phyloP scores from a whole-genome alignment of 2,888 invertebrate species.

The Tromatobia lineatoria region DNA sequence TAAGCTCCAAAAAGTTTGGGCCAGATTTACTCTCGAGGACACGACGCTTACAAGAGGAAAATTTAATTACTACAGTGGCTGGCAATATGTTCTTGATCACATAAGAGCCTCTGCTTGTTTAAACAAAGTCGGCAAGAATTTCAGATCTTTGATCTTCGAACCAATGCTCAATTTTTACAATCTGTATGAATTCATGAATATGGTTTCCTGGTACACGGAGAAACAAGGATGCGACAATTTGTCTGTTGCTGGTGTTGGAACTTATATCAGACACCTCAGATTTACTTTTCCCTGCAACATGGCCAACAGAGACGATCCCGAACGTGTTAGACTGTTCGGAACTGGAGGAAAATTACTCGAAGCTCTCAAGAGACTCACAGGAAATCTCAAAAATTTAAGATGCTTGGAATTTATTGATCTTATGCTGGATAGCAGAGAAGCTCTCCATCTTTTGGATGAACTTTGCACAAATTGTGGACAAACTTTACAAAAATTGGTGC shows the following conservation, averaged over 20 bases:
- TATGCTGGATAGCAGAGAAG: conserved; percentile 90
- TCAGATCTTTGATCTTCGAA: conserved; percentile 89
- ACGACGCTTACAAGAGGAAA: conserved; percentile 90
- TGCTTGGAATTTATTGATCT: conserved; percentile 91
- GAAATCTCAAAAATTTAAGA: conserved; percentile 88
- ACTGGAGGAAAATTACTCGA: conserved; percentile 91
- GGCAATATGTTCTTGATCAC: conserved; percentile 92
- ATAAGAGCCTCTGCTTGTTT: conserved; percentile 91
- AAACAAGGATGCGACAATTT: conserved; percentile 78
- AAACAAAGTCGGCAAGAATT: conserved; percentile 89
- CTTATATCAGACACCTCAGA: conserved; percentile 87
- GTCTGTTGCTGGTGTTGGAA: conserved; percentile 86
- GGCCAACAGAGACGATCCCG: conserved; percentile 88
- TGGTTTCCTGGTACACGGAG: conserved; percentile 91
- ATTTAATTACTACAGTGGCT: conserved; percentile 93
- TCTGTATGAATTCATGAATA: conserved; percentile 93
- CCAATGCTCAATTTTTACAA: conserved; percentile 93
- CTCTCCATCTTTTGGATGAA: conserved; percentile 90
- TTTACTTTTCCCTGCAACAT: conserved; percentile 93
- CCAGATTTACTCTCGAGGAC: conserved; percentile 90
- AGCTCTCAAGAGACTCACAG: conserved; percentile 89
- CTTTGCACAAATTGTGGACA: conserved; percentile 89
- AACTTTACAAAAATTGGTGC: conserved; percentile 88
- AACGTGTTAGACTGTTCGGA: conserved; percentile 90
- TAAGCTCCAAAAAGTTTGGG: conserved; percentile 92